Base-by-base conservation (phyloP, 2,797 vertebrate species). In the Lerista edwardsae region DNA sequence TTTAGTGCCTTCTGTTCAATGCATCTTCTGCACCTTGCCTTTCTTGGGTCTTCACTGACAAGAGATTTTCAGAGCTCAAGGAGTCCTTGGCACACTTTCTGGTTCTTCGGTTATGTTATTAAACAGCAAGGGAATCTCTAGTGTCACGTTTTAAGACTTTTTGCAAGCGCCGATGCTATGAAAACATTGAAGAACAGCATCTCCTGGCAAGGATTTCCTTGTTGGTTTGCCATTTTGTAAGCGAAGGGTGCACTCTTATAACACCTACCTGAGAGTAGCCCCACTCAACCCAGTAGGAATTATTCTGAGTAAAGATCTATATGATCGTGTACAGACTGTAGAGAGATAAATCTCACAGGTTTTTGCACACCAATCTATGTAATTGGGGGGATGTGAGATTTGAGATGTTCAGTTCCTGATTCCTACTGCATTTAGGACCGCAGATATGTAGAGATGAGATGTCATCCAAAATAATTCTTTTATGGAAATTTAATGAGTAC, bases 131-230 rank as follows among this genome's bases (percentile, higher is more conserved):
- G 25, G 41, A 44, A 89, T 3, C 76, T 3, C 76, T 19, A 17
- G 44, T 9, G n/a, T 81, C 1, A 0, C 0, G 4, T 0, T 10
- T 74, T 83, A 39, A 72, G 15, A 2, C 0, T 3, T 11, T 36
- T 23, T 85, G 78, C 39, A 31, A 73, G 21, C 0, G 23, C 0
- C 2, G 1, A 39, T 0, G 4, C 39, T 34, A 8, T 1, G 0
- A 1, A 29, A 68, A 6, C 3, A 17, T 6, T 25, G 0, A 4
- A 3, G 23, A 0, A 0, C 0, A 12, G 1, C 64, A 65, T 36
- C 59, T 23, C 29, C 59, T 68, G 19, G 55, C 31, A 69, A 27
- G 41, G 44, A 34, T 84, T 62, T 80, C 77, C 57, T 78, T 72
- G 19, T 36, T 8, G 2, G 0, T 25, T 65, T 65, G 0, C 0